Percentiles rank a stretch among this genome's conserved stretches.
phyloP scores from a whole-genome alignment of 2,113 vertebrate species.

The Propithecus coquereli region DNA sequence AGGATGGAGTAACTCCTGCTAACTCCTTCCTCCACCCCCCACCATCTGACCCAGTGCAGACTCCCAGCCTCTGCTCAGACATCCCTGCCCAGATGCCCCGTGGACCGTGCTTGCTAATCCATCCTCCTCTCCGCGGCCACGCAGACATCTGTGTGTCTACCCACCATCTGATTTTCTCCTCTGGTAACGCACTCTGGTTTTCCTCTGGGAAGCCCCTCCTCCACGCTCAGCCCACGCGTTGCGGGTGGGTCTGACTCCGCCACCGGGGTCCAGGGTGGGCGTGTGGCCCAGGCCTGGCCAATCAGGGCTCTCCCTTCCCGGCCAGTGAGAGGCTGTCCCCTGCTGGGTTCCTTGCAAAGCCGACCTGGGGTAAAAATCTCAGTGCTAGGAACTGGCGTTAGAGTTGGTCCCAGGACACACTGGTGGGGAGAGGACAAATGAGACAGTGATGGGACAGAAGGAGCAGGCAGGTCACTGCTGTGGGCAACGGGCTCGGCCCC shows the following conservation, averaged over 20 bases:
- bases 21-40: not conserved
- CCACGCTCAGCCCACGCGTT: not conserved
- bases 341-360: not conserved
- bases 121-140: fast-evolving
- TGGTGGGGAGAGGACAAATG: not conserved
- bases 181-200: not conserved
- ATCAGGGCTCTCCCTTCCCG: too few species aligned
- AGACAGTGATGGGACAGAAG: not conserved
- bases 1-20: not conserved
- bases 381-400: not conserved
- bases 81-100: not conserved
- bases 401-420: not conserved
- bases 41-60: too few species aligned
- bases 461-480: not conserved
- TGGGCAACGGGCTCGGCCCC: too few species aligned
- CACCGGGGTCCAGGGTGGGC: too few species aligned
- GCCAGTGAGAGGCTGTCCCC: not conserved
- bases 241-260: not conserved
- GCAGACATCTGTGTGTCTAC: not conserved
- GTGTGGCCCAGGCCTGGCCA: not conserved
- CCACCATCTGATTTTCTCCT: not conserved
- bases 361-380: not conserved
- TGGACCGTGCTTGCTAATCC: fast-evolving
- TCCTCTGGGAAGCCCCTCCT: not conserved
- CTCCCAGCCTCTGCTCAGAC: not conserved